Conservation (phyloP, 2,888 invertebrate genomes). For the Theretra japonica region DNA sequence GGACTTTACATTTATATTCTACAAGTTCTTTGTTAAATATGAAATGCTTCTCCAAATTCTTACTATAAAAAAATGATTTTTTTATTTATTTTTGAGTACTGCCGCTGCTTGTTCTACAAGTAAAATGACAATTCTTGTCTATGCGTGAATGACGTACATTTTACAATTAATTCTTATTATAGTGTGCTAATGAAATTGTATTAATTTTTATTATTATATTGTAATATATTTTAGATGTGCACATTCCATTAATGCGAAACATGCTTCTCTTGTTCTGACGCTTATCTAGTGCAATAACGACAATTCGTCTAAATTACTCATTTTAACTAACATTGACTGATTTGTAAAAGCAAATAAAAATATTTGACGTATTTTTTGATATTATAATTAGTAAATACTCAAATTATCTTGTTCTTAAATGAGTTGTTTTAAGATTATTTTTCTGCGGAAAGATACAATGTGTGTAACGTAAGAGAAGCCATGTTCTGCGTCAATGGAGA, state of each 20-base stretch:
- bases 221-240: slow-evolving; percentile 79
- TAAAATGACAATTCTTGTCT: slow-evolving; percentile 69
- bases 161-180: slow-evolving; percentile 79
- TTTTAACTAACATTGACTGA: slow-evolving; percentile 29
- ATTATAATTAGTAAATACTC: slow-evolving; percentile 25
- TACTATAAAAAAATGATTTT: neutral
- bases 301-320: slow-evolving; percentile 35
- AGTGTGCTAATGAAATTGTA: slow-evolving; percentile 84
- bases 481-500: slow-evolving; percentile 81
- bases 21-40: neutral
- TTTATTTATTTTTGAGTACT: neutral
- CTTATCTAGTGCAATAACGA: slow-evolving; percentile 33
- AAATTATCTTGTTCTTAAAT: slow-evolving; percentile 14
- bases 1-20: neutral
- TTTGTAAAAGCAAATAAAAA: slow-evolving; percentile 15
- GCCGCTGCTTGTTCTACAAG: slow-evolving; percentile 33
- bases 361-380: slow-evolving; percentile 8
- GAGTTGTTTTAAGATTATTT: neutral
- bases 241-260: slow-evolving; percentile 82
- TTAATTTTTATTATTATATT: slow-evolving; percentile 78
- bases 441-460: neutral
- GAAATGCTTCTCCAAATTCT: neutral
- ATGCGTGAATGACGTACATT: slow-evolving; percentile 60
- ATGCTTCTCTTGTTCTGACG: slow-evolving; percentile 67
- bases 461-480: slow-evolving; percentile 52